phyloP scores from a whole-genome alignment of 2,888 invertebrate species.

The Erebia aethiops region DNA sequence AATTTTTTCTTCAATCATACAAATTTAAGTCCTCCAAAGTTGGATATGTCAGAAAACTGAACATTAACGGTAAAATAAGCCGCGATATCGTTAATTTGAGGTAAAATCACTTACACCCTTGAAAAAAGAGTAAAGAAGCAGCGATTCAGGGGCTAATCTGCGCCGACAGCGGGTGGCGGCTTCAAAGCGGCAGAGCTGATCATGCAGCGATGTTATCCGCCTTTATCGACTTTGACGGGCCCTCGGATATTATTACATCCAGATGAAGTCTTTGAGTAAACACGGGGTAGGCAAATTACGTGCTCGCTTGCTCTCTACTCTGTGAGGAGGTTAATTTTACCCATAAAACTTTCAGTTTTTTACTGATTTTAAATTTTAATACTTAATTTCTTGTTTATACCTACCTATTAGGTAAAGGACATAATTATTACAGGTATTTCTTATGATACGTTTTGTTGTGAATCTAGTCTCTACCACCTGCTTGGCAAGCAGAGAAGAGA shows the following conservation, averaged over 20 bases:
- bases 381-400: too few species aligned
- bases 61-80: too few species aligned
- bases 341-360: too few species aligned
- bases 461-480: too few species aligned
- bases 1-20: too few species aligned
- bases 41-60: too few species aligned
- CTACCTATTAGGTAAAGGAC: too few species aligned
- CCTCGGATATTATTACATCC: constrained; percentile 47
- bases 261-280: constrained; percentile 13
- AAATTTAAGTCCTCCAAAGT: too few species aligned
- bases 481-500: too few species aligned
- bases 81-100: neutral
- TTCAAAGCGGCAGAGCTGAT: constrained; percentile 56
- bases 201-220: constrained; percentile 72
- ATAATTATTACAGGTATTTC: too few species aligned
- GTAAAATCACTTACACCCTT: neutral
- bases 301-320: neutral
- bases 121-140: neutral
- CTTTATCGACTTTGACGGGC: constrained; percentile 61
- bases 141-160: constrained; percentile 37
- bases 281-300: constrained; percentile 10
- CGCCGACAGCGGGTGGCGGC: constrained; percentile 45
- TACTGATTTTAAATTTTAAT: too few species aligned
- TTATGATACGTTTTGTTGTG: too few species aligned
- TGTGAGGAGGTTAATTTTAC: neutral